Evolutionary conservation across 2,888 invertebrate genomes (phyloP), one percentile per base, ranked within the genome.

Genomic region (Philonicus albiceps): DNA sequence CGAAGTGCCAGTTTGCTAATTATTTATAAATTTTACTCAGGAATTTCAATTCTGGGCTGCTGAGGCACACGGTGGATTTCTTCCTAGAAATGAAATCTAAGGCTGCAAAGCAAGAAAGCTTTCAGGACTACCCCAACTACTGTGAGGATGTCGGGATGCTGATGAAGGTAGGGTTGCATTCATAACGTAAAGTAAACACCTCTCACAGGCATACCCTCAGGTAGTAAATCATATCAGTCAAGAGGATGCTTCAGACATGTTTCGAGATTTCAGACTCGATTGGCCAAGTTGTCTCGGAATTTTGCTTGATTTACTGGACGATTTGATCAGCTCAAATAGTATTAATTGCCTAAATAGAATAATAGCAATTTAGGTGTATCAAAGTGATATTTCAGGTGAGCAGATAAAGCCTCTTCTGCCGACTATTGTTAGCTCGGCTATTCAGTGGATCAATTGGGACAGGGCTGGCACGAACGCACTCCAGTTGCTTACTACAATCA

Each of bases 31-130:
- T 74, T 30, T n/a, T n/a, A n/a, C n/a, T n/a, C 31, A 88, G 88
- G 27, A 81, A 74, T 37, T 85, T 75, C 30, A 87, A 88, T 76
- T 55, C 75, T 16, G 85, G 80, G 0, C 73, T 86, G 4, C 64
- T 88, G 0, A 86, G 87, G n/a, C 88, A 88, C 64, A 78, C 86
- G 19, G 85, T 88, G 11, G 87, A 88, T 7, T 88, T 88, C 75
- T 88, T 88, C 55, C 76, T 87, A 6, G 87, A 88, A 40, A 88
- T 87, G 49, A 88, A 84, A 73, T 75, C 80, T 4, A 86, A 87
- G n/a, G 73, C 86, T 53, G 53, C 40, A 53, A 80, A 74, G n/a
- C 78, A 76, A 43, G 49, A 83, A 16, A 30, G 75, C 37, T 86
- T 88, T 75, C 76, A 86, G 31, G 75, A 83, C 27, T 88, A 88